These are phyloP conservation scores for Drosophila suzukii DNA, from an alignment of 1,140 invertebrate species.

Conservation along the genomic window DNA sequence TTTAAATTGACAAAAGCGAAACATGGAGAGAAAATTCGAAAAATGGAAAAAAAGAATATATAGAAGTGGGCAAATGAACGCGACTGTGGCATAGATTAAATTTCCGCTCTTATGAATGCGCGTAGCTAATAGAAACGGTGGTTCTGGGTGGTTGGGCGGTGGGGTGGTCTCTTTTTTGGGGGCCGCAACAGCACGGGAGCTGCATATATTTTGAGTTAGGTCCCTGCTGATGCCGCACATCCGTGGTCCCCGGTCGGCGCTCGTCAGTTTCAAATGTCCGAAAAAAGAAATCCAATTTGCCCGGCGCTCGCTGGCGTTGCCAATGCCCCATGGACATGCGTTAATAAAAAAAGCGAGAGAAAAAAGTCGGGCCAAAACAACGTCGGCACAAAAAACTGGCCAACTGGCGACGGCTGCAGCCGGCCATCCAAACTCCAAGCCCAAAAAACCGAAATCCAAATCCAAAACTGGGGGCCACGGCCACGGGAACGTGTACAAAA, in stretches of 20 bases:
- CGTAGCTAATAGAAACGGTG: constrained; percentile 70
- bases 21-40: not conserved
- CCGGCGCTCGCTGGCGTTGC: constrained; percentile 48
- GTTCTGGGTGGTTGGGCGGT: constrained; percentile 12
- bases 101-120: constrained; percentile 79
- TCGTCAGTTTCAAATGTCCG: constrained; percentile 76
- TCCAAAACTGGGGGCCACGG: constrained; percentile 41
- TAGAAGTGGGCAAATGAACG: constrained; percentile 22
- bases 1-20: constrained; percentile 69
- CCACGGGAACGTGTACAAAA: constrained; percentile 77
- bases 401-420: constrained; percentile 63
- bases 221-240: constrained; percentile 36
- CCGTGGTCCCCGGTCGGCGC: constrained; percentile 42
- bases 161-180: not conserved
- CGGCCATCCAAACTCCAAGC: not conserved
- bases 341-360: constrained; percentile 59
- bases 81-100: constrained; percentile 70
- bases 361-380: constrained; percentile 29
- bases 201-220: constrained; percentile 38
- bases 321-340: constrained; percentile 73
- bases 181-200: constrained; percentile 33
- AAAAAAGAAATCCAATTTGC: constrained; percentile 82
- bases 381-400: constrained; percentile 41
- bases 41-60: not conserved
- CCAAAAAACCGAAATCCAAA: constrained; percentile 10